phyloP scores from a whole-genome alignment of 2,888 invertebrate species.

The Zaprionus bogoriensis region DNA sequence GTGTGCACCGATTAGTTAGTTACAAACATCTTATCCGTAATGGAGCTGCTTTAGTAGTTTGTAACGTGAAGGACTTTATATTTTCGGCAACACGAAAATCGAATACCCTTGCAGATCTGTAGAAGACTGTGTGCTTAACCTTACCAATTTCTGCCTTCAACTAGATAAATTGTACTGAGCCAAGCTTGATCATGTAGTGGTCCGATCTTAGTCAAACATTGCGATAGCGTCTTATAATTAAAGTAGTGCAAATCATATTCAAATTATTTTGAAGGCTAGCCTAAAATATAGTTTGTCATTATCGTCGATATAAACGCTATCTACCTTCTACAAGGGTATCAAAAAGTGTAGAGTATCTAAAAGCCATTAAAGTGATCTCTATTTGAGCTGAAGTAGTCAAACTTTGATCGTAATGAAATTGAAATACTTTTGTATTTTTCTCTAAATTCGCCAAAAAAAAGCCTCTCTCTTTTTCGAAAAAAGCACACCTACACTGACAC shows the following conservation, averaged over 20 bases:
- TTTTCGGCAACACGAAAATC: background rate
- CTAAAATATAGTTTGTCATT: no score
- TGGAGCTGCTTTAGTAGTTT: slow-evolving; percentile 6
- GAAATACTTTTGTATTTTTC: background rate
- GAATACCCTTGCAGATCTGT: slow-evolving; percentile 1
- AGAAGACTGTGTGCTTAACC: no score
- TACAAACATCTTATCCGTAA: slow-evolving; percentile 13
- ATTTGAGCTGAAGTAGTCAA: background rate
- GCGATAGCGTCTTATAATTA: no score
- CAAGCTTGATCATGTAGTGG: no score
- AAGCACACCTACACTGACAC: slow-evolving; percentile 18
- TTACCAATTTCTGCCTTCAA: no score
- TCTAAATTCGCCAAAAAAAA: slow-evolving; percentile 33
- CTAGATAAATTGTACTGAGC: no score
- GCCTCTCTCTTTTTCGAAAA: slow-evolving; percentile 52
- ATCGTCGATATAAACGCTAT: background rate
- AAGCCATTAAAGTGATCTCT: background rate
- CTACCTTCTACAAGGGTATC: background rate
- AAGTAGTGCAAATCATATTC: no score
- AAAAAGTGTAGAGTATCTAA: background rate
- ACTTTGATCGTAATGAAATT: background rate
- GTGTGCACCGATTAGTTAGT: slow-evolving; percentile 31
- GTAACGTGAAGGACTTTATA: background rate
- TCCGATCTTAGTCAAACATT: no score
- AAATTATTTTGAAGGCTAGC: no score